A percentile compares a stretch with the other conserved stretches of the same genome.
Evolutionary conservation across 2,888 invertebrate genomes (phyloP).

Genomic region (Euplexia lucipara): DNA sequence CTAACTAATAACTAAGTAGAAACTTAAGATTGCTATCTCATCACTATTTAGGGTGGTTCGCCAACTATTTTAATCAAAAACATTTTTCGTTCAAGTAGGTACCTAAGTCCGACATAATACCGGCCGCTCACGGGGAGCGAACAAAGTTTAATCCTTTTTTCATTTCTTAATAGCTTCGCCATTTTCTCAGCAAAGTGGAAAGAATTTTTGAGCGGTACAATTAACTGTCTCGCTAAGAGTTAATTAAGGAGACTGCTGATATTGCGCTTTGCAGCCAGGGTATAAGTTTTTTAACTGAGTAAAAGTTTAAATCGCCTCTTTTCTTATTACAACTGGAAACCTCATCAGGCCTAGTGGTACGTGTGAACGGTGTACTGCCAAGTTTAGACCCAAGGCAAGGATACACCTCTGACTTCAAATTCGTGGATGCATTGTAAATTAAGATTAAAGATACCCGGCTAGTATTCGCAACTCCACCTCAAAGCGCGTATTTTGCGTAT

Average conservation of each 20-base stretch:
- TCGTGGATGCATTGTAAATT: too few relatives aligned
- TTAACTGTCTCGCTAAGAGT: constrained; percentile 43
- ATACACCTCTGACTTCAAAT: too few relatives aligned
- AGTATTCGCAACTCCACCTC: too few relatives aligned
- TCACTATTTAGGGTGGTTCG: constrained; percentile 29
- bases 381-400: too few relatives aligned
- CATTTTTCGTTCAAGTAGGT: constrained; percentile 38
- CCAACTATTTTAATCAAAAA: constrained; percentile 56
- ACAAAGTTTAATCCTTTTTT: constrained; percentile 52
- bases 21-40: constrained; percentile 41
- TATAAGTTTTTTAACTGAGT: constrained; percentile 25
- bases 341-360: too few relatives aligned
- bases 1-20: constrained; percentile 1
- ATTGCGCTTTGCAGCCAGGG: constrained; percentile 17
- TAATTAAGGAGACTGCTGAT: constrained; percentile 31
- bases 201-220: constrained; percentile 47
- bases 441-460: too few relatives aligned
- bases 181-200: constrained; percentile 41
- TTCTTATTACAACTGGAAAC: background rate
- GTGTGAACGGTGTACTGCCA: too few relatives aligned
- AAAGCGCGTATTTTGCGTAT: too few relatives aligned
- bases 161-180: constrained; percentile 42
- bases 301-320: background rate
- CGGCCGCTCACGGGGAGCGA: constrained; percentile 6
- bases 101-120: constrained; percentile 21